Percentiles rank a stretch among this genome's conserved stretches.
These are phyloP conservation scores for Chironomus tepperi DNA, from an alignment of 1,140 invertebrate genomes.

Conservation along the genomic window DNA sequence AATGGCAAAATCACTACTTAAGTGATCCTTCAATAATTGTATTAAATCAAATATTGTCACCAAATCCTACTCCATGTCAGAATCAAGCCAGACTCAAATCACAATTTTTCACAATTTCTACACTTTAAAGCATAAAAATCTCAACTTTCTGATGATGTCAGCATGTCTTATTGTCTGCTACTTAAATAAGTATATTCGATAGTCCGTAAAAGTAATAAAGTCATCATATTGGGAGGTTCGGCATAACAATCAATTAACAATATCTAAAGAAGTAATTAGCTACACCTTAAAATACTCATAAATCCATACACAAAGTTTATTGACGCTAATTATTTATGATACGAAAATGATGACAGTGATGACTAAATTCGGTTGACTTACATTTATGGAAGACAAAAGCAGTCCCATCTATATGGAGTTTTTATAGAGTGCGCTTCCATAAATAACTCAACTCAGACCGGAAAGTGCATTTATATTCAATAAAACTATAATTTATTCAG, in stretches of 20 bases:
- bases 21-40: no score
- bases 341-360: neutral
- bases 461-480: neutral
- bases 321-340: neutral
- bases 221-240: neutral
- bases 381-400: neutral
- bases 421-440: neutral
- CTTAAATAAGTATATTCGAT: neutral
- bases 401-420: neutral
- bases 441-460: neutral
- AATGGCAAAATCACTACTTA: no score
- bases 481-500: neutral
- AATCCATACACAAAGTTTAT: neutral
- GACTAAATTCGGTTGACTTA: neutral
- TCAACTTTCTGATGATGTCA: no score
- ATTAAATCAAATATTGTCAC: no score
- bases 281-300: neutral
- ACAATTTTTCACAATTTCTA: no score
- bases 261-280: neutral
- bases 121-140: no score
- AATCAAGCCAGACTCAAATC: no score
- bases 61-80: no score
- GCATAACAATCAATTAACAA: neutral
- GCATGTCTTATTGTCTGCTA: neutral
- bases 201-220: neutral